A percentile compares a stretch with the other conserved stretches of the same genome.
phyloP scores from a whole-genome alignment of 2,113 vertebrate species.

The Hypanus sabinus region DNA sequence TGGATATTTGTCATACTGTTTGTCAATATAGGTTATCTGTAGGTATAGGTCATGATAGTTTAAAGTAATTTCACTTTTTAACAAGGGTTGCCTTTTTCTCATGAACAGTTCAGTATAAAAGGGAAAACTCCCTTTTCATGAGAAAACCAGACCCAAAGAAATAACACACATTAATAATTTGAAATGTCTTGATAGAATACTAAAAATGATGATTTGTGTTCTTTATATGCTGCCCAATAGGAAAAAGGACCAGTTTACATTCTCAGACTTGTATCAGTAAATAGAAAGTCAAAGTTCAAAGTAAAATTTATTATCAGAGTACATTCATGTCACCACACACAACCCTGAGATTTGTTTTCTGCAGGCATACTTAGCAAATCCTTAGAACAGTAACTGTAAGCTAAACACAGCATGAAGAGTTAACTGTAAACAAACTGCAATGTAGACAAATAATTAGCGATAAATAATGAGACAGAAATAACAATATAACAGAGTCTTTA shows the following conservation, averaged over 20 bases:
- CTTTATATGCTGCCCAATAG: not conserved
- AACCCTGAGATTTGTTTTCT: no score
- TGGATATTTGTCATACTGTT: not conserved
- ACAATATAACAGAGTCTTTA: no score
- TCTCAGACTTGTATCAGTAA: not conserved
- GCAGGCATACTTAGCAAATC: no score
- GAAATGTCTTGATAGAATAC: not conserved
- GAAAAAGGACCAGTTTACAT: not conserved
- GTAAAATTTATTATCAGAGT: no score
- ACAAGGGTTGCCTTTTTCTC: not conserved
- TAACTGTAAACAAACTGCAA: no score
- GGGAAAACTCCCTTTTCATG: not conserved
- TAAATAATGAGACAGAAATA: no score
- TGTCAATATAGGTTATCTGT: not conserved
- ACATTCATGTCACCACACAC: no score
- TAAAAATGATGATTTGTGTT: not conserved
- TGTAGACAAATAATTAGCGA: no score
- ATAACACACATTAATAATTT: not conserved
- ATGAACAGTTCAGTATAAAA: not conserved
- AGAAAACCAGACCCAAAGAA: not conserved
- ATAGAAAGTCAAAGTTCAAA: not conserved
- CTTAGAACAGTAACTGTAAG: no score
- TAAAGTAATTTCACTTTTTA: not conserved
- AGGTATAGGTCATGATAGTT: not conserved
- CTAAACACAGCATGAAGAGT: no score